phyloP scores from a whole-genome alignment of 2,888 invertebrate genomes.

The Apotomis betuletana region DNA sequence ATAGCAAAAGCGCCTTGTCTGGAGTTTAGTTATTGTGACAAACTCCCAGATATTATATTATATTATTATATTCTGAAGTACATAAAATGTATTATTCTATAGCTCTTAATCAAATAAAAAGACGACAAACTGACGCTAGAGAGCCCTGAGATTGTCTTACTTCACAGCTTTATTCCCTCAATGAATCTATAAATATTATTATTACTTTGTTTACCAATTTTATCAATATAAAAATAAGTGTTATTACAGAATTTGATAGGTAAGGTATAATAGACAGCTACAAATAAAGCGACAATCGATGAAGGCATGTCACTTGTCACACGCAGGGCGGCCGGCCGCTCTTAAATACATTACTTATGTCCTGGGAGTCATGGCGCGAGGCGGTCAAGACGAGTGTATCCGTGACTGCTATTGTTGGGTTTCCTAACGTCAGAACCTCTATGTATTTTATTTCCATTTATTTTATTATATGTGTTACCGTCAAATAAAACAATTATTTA shows the following conservation, averaged over 20 bases:
- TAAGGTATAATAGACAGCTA: background rate
- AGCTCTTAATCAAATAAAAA: background rate
- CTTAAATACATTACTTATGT: slow-evolving; percentile 25
- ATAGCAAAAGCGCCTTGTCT: too few species aligned
- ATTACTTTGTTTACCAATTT: background rate
- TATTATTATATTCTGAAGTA: too few species aligned
- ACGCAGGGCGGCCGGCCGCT: background rate
- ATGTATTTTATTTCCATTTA: background rate
- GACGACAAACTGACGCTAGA: background rate
- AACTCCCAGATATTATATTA: too few species aligned
- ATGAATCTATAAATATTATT: background rate
- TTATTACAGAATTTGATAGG: slow-evolving; percentile 14
- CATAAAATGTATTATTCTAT: too few species aligned
- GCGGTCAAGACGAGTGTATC: too few species aligned
- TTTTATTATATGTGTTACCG: too few species aligned
- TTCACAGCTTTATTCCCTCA: background rate
- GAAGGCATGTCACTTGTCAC: background rate
- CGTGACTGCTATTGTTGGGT: background rate
- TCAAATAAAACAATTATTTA: too few species aligned
- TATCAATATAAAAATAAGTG: slow-evolving; percentile 12
- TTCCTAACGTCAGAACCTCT: background rate
- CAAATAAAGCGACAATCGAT: slow-evolving; percentile 9
- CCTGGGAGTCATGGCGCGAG: background rate
- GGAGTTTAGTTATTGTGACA: too few species aligned
- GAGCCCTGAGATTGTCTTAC: background rate